A percentile compares a stretch with the other conserved stretches of the same genome.
Evolutionary conservation across 2,797 vertebrate genomes (phyloP).

Genomic region (Coendou prehensilis): DNA sequence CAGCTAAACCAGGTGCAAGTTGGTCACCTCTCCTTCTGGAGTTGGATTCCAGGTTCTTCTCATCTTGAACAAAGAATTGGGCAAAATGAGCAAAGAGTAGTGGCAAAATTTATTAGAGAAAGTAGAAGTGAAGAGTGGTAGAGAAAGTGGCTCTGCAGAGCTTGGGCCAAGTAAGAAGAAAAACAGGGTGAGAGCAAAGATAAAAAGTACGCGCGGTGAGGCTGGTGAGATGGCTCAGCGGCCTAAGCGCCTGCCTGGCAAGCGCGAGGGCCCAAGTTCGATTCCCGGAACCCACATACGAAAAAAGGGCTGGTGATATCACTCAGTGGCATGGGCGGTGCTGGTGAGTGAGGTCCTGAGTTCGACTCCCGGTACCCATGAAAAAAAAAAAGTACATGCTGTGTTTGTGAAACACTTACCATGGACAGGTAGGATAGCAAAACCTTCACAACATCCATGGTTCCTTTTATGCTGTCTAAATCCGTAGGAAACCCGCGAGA

Average conservation of each 20-base stretch:
- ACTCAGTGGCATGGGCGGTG: too few relatives aligned
- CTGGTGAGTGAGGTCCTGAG: too few relatives aligned
- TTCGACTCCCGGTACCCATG: too few relatives aligned
- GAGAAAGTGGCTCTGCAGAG: neutral
- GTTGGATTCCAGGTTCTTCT: neutral
- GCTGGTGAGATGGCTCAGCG: too few relatives aligned
- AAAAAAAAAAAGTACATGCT: neutral
- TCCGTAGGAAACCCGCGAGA: neutral
- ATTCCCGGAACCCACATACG: too few relatives aligned
- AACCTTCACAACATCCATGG: neutral
- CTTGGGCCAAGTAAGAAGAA: neutral
- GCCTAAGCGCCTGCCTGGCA: too few relatives aligned
- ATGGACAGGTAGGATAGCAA: neutral
- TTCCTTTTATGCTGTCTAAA: neutral
- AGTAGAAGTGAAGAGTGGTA: neutral
- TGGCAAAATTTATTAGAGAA: neutral
- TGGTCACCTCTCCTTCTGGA: neutral
- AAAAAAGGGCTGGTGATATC: too few relatives aligned
- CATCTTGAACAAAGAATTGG: neutral
- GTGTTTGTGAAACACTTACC: neutral
- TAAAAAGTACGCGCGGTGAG: neutral
- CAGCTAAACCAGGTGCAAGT: neutral
- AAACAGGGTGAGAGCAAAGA: neutral
- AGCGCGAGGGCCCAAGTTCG: too few relatives aligned
- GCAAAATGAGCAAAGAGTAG: neutral